phyloP scores from a whole-genome alignment of 1,140 invertebrate genomes.

The Pseudomyrmex cubaensis region DNA sequence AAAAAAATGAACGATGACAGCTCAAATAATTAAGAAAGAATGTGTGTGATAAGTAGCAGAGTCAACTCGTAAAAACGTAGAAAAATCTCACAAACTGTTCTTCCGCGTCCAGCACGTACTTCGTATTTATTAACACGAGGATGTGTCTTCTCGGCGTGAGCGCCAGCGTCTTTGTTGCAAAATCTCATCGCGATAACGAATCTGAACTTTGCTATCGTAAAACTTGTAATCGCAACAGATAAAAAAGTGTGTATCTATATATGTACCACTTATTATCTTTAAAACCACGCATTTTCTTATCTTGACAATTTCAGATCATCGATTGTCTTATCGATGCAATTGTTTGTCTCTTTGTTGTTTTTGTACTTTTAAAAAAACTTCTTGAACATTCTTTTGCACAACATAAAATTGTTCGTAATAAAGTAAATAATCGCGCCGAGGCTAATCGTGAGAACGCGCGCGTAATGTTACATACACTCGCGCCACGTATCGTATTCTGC shows the following conservation, averaged over 20 bases:
- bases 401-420: not conserved
- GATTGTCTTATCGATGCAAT: no score
- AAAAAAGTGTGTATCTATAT: not conserved
- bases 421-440: no score
- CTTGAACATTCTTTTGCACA: not conserved
- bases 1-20: not conserved
- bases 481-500: not conserved
- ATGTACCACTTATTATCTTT: no score
- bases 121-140: constrained; percentile 18
- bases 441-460: no score
- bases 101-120: constrained; percentile 1
- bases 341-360: no score
- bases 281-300: no score
- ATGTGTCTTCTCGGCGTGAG: not conserved
- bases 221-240: constrained; percentile 12
- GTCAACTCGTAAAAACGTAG: constrained; percentile 13
- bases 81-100: not conserved
- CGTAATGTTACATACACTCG: not conserved
- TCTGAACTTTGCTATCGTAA: not conserved
- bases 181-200: not conserved
- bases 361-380: not conserved
- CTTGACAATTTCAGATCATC: no score
- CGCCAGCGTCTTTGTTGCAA: not conserved
- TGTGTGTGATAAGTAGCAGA: not conserved
- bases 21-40: not conserved